Evolutionary conservation across 2,888 invertebrate species (phyloP), one percentile per base, ranked within the genome.

Genomic region (Gastrophysa polygoni): DNA sequence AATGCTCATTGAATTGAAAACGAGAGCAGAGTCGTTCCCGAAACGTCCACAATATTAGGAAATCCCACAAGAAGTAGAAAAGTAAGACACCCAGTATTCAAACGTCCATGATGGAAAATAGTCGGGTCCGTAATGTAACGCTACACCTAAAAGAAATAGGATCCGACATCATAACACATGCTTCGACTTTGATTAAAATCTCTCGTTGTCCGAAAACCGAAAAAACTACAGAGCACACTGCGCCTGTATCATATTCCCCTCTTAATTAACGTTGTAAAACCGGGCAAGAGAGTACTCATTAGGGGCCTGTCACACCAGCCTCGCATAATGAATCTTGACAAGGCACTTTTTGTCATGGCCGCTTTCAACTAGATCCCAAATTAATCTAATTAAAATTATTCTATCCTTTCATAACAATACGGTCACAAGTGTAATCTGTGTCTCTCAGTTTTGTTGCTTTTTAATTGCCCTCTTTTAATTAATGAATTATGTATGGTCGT

Each of bases 241-340:
- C 73, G 66, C 69, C 70, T 71, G 78, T 78, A 79, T 80, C 80
- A 78, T 80, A 79, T 80, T 79, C 66, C 67, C 54, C 75, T 79
- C 78, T 79, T 80, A 80, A 80, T 80, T 80, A 80, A 78, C 77
- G 78, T 74, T 75, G 78, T 79, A 80, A 78, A 79, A 78, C 75
- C 76, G 74, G 74, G 74, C 78, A 80, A 49, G 54, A 79, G 79
- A 78, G 79, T 75, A 77, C 80, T 80, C 80, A 80, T 80, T 80
- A 80, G 77, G 74, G 76, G 73, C 78, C 78, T 78, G 78, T 80
- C 78, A 79, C 79, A 78, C 78, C 78, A 77, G 75, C 78, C 73
- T 76, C 74, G 76, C 74, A 79, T 80, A 80, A 80, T 79, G 80
- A 80, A 80, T 80, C 80, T 79, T 78, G 78, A 80, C 79, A 77